Evolutionary conservation across 2,113 vertebrate genomes (phyloP).

Genomic region (Myotis davidii): DNA sequence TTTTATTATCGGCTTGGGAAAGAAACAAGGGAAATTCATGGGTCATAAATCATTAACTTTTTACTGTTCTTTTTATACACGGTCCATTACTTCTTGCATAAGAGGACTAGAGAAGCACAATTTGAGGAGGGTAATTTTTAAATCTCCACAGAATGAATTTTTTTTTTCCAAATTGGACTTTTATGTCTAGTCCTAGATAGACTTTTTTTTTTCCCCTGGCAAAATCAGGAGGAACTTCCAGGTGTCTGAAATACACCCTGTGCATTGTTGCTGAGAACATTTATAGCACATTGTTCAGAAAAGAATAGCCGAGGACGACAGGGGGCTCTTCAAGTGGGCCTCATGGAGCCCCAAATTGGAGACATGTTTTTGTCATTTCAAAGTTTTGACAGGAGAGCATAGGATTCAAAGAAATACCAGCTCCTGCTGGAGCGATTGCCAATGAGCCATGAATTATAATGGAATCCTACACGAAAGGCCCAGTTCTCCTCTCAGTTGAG

Average conservation of each 20-base stretch:
- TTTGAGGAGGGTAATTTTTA: slow-evolving; percentile 1
- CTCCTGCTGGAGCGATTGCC: slow-evolving; percentile 51
- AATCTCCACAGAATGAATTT: not conserved
- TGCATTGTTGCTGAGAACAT: slow-evolving; percentile 62
- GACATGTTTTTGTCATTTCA: slow-evolving; percentile 65
- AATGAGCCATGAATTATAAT: slow-evolving; percentile 72
- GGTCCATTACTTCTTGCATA: not conserved
- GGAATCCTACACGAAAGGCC: slow-evolving; percentile 32
- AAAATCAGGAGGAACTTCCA: slow-evolving; percentile 69
- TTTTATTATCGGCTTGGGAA: not conserved
- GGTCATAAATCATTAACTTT: not conserved
- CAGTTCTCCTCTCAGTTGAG: slow-evolving; percentile 55
- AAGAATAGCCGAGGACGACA: slow-evolving; percentile 58
- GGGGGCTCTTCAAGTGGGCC: slow-evolving; percentile 61
- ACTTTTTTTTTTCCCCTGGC: not conserved
- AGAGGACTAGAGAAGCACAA: not conserved
- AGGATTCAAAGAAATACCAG: slow-evolving; percentile 71
- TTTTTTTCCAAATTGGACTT: slow-evolving; percentile 16
- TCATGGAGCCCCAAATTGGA: slow-evolving; percentile 60
- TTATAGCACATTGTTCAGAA: slow-evolving; percentile 79
- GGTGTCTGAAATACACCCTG: slow-evolving; percentile 63
- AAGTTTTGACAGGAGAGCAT: slow-evolving; percentile 51
- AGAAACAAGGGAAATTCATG: not conserved
- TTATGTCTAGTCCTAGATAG: slow-evolving; percentile 50
- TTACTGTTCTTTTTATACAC: not conserved